phyloP scores from a whole-genome alignment of 2,113 vertebrate genomes.

The Clarias gariepinus region DNA sequence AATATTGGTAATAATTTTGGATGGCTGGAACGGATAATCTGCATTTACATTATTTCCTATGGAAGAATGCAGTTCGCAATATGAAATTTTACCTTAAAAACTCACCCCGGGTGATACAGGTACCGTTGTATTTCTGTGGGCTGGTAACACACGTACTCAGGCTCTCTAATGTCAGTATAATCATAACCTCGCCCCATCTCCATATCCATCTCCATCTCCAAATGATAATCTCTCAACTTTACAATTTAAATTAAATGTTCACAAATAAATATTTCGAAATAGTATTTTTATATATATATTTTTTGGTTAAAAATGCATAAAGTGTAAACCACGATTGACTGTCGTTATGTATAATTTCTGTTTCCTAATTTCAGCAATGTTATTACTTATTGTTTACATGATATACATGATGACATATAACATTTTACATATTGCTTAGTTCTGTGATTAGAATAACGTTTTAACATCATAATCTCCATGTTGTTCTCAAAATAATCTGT shows the following conservation, averaged over 20 bases:
- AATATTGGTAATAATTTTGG: too few species aligned
- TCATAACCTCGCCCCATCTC: neutral
- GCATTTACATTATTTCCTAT: too few species aligned
- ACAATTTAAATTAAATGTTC: neutral
- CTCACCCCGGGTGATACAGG: too few species aligned
- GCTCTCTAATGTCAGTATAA: neutral
- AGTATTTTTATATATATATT: neutral
- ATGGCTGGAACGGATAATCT: too few species aligned
- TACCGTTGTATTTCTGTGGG: neutral
- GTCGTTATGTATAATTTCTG: neutral
- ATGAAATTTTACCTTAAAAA: too few species aligned
- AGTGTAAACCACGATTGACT: neutral
- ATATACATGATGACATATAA: too few species aligned
- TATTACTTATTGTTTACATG: neutral
- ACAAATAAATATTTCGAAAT: neutral
- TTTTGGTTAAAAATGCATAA: too few species aligned
- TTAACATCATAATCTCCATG: too few species aligned
- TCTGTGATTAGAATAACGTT: too few species aligned
- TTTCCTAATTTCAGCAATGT: neutral
- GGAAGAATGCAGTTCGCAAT: too few species aligned
- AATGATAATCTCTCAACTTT: neutral
- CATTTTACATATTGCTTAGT: too few species aligned
- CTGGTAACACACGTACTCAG: neutral
- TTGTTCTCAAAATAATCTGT: too few species aligned
- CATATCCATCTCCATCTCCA: neutral